phyloP scores from a whole-genome alignment of 2,888 invertebrate genomes.

The Penaeus monodon region DNA sequence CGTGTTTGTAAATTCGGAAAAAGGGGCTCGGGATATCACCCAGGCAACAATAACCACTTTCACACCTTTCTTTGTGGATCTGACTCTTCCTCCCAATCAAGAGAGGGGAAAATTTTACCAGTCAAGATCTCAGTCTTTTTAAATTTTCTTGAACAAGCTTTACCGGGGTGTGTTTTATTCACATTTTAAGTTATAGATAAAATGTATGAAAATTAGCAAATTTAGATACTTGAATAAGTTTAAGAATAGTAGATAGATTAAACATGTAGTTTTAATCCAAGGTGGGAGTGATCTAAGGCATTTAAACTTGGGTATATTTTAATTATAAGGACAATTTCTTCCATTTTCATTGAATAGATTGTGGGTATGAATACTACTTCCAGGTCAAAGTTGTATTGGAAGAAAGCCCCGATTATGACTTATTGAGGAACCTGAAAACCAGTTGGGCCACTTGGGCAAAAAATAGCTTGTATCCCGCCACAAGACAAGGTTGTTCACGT shows the following conservation, averaged over 20 bases:
- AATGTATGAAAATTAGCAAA: not conserved
- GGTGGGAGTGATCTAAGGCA: too few species aligned
- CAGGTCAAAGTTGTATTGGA: slow-evolving; percentile 33
- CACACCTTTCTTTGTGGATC: slow-evolving; percentile 72
- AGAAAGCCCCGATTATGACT: slow-evolving; percentile 29
- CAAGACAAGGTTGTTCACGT: slow-evolving; percentile 27
- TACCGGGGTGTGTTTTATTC: slow-evolving; percentile 54
- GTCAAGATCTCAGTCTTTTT: slow-evolving; percentile 62
- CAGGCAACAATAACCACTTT: slow-evolving; percentile 74
- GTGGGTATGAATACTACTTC: too few species aligned
- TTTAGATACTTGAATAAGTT: too few species aligned
- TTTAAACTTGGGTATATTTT: too few species aligned
- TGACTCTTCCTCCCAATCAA: slow-evolving; percentile 63
- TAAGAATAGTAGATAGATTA: too few species aligned
- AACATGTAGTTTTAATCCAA: too few species aligned
- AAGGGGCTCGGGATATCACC: slow-evolving; percentile 73
- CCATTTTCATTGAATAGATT: too few species aligned
- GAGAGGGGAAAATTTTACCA: slow-evolving; percentile 63
- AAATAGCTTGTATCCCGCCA: not conserved
- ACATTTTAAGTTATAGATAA: not conserved
- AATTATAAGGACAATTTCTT: too few species aligned
- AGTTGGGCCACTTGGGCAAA: not conserved
- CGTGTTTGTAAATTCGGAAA: slow-evolving; percentile 71
- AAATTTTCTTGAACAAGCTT: slow-evolving; percentile 56
- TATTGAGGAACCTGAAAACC: too few species aligned